Conservation (phyloP, 2,113 vertebrate genomes). For the Thymallus thymallus region DNA sequence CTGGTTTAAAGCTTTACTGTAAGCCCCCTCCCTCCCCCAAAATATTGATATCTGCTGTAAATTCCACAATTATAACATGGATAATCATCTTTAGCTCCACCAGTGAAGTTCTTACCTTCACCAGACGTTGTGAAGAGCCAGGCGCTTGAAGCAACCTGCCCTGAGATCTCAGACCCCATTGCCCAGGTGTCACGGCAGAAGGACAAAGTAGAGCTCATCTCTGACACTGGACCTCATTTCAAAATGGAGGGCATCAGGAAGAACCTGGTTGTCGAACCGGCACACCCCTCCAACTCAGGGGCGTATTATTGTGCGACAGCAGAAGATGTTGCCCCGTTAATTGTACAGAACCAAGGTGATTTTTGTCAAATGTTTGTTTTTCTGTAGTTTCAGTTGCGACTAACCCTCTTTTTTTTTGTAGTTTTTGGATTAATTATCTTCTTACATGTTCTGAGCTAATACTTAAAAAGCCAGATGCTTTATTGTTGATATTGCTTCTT, state of each 20-base stretch:
- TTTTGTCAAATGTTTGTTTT: slow-evolving; percentile 41
- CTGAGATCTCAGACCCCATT: slow-evolving; percentile 71
- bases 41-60: slow-evolving; percentile 48
- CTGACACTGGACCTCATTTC: slow-evolving; percentile 68
- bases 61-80: slow-evolving; percentile 61
- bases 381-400: slow-evolving; percentile 41
- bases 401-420: slow-evolving; percentile 48
- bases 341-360: slow-evolving; percentile 85
- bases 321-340: slow-evolving; percentile 84
- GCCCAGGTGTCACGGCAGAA: slow-evolving; percentile 79
- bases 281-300: slow-evolving; percentile 79
- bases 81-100: slow-evolving; percentile 71
- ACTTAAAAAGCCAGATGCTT: slow-evolving; percentile 20
- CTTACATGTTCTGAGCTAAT: slow-evolving; percentile 35
- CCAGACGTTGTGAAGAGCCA: slow-evolving; percentile 58
- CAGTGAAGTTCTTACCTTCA: slow-evolving; percentile 56
- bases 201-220: slow-evolving; percentile 77
- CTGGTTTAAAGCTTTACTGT: slow-evolving; percentile 42
- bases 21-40: slow-evolving; percentile 14
- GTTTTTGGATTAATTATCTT: slow-evolving; percentile 34
- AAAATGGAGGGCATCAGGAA: slow-evolving; percentile 69
- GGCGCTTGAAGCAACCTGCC: slow-evolving; percentile 54
- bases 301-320: slow-evolving; percentile 85
- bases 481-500: slow-evolving; percentile 28
- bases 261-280: slow-evolving; percentile 78